Evolutionary conservation across 2,888 invertebrate genomes (phyloP), one percentile per base, ranked within the genome.

Genomic region (Myopa tessellatipennis): DNA sequence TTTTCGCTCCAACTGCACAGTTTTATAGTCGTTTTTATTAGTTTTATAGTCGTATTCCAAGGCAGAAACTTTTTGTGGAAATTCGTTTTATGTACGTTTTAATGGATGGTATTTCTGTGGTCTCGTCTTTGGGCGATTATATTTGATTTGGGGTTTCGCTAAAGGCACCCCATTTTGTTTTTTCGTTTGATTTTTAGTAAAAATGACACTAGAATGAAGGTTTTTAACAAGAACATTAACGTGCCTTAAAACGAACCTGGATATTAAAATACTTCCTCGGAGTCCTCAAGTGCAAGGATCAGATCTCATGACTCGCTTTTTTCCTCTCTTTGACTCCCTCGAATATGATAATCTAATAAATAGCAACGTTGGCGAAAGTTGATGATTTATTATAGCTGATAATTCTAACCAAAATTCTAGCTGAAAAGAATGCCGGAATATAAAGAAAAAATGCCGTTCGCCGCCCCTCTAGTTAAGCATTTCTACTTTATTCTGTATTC

Each of bases 381-480:
- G 26, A 55, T 70, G 70, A 70, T 70, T 70, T 70, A 70, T 70
- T 34, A 36, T 16, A 14, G 58, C 55, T 55, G 16, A 12, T 70
- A 36, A 55, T 52, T 52, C 36, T 3, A 26, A 34, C 16, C 70
- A 55, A 14, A 14, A 14, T 50, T 2, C 45, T 3, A 45, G 45
- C 45, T 8, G 7, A 50, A 50, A 70, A 70, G 18, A 45, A 45
- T 34, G 45, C 10, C 45, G 7, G 45, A 45, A 8, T 45, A 10
- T 10, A 45, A 45, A 10, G 3, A n/a, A n/a, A n/a, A n/a, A n/a
- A n/a, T n/a, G n/a, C n/a, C 45, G 45, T 45, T 6, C 45, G 45
- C 45, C 45, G 45, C 45, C 45, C 45, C 3, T 45, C 45, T 45
- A 4, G 45, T 45, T 45, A 45, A 45, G 10, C 26, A 45, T 55